phyloP scores from a whole-genome alignment of 1,140 invertebrate genomes.

The Plectrocnemia conspersa region DNA sequence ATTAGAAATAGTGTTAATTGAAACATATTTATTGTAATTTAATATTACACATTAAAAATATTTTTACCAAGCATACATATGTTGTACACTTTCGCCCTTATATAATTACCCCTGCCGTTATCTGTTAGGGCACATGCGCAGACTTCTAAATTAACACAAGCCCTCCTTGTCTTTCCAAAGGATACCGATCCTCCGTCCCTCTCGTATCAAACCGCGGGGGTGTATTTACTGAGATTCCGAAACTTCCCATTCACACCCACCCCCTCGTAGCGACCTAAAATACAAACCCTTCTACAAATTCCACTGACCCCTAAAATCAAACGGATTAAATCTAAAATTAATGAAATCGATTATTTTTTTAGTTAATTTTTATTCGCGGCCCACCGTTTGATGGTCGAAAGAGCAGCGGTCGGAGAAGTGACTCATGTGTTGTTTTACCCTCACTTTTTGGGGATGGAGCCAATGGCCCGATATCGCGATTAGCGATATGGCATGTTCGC shows the following conservation, averaged over 20 bases:
- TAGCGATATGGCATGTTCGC: conserved; percentile 6
- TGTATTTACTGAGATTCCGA: no score
- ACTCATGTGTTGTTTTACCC: conserved; percentile 31
- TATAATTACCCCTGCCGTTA: conserved; percentile 3
- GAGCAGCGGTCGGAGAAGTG: conserved; percentile 3
- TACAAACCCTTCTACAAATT: neutral
- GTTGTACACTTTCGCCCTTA: no score
- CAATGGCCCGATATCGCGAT: conserved; percentile 24
- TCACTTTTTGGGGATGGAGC: conserved; percentile 15
- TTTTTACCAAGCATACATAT: no score
- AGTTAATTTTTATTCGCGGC: neutral
- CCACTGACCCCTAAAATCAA: no score
- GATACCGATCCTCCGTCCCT: neutral
- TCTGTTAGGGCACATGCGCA: conserved; percentile 19
- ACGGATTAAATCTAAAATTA: neutral
- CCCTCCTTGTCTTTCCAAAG: neutral
- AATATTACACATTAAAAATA: no score
- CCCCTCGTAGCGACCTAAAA: neutral
- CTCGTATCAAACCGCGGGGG: neutral
- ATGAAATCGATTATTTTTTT: neutral
- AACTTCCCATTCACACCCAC: neutral
- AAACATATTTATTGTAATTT: no score
- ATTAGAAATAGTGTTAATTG: no score
- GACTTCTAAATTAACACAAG: neutral
- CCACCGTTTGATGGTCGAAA: neutral